Evolutionary conservation across 2,888 invertebrate species (phyloP), one percentile per base, ranked within the genome.

Genomic region (Yponomeuta cagnagella): DNA sequence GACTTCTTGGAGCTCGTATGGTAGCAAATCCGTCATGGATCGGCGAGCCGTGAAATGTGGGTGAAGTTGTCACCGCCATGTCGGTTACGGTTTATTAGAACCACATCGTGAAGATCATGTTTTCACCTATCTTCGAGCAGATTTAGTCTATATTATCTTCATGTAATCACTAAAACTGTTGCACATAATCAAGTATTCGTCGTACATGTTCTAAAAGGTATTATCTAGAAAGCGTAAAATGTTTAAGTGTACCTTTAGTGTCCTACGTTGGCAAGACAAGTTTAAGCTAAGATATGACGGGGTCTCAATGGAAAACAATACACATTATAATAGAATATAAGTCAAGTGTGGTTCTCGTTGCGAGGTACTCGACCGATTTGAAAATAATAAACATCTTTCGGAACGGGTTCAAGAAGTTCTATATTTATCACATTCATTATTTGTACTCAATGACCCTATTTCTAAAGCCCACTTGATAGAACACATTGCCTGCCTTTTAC

Each of bases 11-110:
- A 15, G 95, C 93, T 72, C 96, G 93, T 77, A 97, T 96, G n/a
- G 97, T 97, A 70, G 97, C 97, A 87, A 96, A 97, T 71, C 97
- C 97, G 86, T 97, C 97, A 86, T 96, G 95, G 70, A 97, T 94
- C 72, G 95, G 94, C 71, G 94, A 88, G 71, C 90, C 90, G 79
- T 90, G 89, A 79, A 86, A 91, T 70, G 87, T 87, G 71, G 86
- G 81, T 48, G 92, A 89, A 71, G 90, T 90, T 30, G 91, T 90
- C 71, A 90, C 89, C 70, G 92, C 91, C 91, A 88, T 88, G 66
- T 80, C 63, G 30, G 48, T 69, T 30, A 30, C 52, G 15, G 52
- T 58, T 58, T 58, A 58, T 58, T 58, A 58, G 52, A 52, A 52
- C 43, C 67, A 67, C 52, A 52, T 69, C 48, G 48, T 31, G 48